These are phyloP conservation scores for Myathropa florea DNA, from an alignment of 2,888 invertebrate species.

Conservation along the genomic window DNA sequence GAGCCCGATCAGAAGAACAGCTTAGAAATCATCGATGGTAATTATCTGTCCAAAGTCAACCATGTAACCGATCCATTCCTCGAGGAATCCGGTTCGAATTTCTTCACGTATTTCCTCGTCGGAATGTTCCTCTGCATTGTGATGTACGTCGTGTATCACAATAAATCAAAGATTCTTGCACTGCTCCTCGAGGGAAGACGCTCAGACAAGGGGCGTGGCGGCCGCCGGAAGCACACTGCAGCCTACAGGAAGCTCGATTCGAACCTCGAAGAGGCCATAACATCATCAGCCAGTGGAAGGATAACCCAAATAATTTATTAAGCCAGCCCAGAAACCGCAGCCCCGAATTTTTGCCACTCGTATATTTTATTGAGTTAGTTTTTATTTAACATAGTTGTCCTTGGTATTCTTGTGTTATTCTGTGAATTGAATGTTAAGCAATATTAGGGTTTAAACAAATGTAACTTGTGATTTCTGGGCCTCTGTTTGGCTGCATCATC, in stretches of 20 bases:
- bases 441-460: conserved; percentile 63
- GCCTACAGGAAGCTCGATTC: conserved; percentile 85
- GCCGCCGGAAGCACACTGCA: conserved; percentile 83
- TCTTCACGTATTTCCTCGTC: conserved; percentile 86
- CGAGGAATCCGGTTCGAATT: conserved; percentile 84
- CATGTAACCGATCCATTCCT: conserved; percentile 72
- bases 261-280: conserved; percentile 86
- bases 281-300: conserved; percentile 78
- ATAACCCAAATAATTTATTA: conserved; percentile 74
- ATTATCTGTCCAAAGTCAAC: background rate
- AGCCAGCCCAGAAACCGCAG: background rate
- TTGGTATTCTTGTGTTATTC: conserved; percentile 39
- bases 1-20: conserved; percentile 34
- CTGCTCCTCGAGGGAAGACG: conserved; percentile 84
- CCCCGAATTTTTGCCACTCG: background rate
- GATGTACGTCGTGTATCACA: conserved; percentile 84
- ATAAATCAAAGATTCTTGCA: conserved; percentile 87
- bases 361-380: conserved; percentile 22
- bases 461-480: conserved; percentile 51
- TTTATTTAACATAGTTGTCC: conserved; percentile 20
- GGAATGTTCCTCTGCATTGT: conserved; percentile 83
- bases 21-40: conserved; percentile 26
- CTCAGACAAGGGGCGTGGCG: conserved; percentile 72
- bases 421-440: conserved; percentile 60
- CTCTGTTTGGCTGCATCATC: conserved; percentile 20